A percentile compares a stretch with the other conserved stretches of the same genome.
Evolutionary conservation across 2,113 vertebrate species (phyloP).

Genomic region (Leptocoma aspasia): DNA sequence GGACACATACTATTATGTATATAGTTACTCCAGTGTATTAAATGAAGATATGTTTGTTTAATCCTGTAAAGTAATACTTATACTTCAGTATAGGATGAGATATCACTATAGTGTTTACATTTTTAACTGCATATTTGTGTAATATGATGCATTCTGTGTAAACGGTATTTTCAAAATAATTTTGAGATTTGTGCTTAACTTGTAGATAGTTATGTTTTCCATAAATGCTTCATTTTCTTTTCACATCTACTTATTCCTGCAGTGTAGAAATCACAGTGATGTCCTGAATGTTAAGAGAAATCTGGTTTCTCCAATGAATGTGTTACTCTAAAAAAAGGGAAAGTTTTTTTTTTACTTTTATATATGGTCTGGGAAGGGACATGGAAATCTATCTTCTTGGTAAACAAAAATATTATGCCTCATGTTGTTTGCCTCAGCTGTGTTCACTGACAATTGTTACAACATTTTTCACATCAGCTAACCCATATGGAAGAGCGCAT

Average conservation of each 20-base stretch:
- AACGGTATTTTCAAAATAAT: background rate
- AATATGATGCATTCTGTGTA: background rate
- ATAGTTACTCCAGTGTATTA: background rate
- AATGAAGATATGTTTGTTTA: background rate
- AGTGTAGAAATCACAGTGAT: background rate
- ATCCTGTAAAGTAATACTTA: background rate
- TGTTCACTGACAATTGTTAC: background rate
- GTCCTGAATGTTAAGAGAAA: background rate
- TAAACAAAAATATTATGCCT: background rate
- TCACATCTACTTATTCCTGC: background rate
- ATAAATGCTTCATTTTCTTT: background rate
- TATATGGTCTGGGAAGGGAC: background rate
- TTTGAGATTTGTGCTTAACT: background rate
- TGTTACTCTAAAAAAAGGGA: background rate
- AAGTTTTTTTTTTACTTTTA: background rate
- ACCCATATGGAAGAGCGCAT: background rate
- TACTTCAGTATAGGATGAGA: background rate
- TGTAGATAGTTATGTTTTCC: background rate
- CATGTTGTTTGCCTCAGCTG: background rate
- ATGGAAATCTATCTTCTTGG: background rate
- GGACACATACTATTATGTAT: background rate
- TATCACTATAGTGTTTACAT: background rate
- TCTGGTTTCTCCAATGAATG: background rate
- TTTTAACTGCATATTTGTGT: background rate
- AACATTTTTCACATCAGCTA: background rate